Conservation (phyloP, 2,113 vertebrate genomes). For the Trematomus loennbergii region DNA sequence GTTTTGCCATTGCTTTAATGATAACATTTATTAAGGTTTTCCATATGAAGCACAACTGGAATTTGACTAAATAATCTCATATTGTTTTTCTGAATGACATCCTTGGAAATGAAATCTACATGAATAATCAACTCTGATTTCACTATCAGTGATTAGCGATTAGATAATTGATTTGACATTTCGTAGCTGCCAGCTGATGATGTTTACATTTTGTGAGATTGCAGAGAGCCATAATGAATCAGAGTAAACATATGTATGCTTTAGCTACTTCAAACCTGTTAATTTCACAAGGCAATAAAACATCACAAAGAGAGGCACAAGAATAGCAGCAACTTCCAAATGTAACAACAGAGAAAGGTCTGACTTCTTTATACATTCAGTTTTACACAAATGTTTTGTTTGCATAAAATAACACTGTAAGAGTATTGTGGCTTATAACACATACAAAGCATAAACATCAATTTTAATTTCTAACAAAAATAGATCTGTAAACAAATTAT, state of each 20-base stretch:
- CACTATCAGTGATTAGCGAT: not conserved
- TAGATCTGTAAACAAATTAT: not conserved
- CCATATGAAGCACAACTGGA: not conserved
- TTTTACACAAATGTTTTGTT: constrained; percentile 21
- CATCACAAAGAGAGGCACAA: constrained; percentile 37
- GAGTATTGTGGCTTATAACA: not conserved
- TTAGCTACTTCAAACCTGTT: not conserved
- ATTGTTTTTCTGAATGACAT: not conserved
- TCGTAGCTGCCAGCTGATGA: constrained; percentile 18
- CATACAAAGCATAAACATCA: not conserved
- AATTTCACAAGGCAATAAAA: constrained; percentile 21
- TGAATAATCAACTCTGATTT: not conserved
- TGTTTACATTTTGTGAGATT: not conserved
- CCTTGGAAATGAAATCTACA: not conserved
- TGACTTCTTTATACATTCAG: constrained; percentile 23
- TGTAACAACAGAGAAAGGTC: not conserved
- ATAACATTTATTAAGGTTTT: constrained; percentile 1
- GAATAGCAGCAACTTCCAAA: constrained; percentile 25
- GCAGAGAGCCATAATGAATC: not conserved
- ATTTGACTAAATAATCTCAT: not conserved
- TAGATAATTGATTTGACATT: constrained; percentile 17
- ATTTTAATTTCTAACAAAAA: not conserved
- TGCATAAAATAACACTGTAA: not conserved
- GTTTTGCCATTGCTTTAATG: not conserved
- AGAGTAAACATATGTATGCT: not conserved